A percentile compares a stretch with the other conserved stretches of the same genome.
These are phyloP conservation scores for Caranx ignobilis DNA, from an alignment of 2,113 vertebrate species.

Conservation along the genomic window DNA sequence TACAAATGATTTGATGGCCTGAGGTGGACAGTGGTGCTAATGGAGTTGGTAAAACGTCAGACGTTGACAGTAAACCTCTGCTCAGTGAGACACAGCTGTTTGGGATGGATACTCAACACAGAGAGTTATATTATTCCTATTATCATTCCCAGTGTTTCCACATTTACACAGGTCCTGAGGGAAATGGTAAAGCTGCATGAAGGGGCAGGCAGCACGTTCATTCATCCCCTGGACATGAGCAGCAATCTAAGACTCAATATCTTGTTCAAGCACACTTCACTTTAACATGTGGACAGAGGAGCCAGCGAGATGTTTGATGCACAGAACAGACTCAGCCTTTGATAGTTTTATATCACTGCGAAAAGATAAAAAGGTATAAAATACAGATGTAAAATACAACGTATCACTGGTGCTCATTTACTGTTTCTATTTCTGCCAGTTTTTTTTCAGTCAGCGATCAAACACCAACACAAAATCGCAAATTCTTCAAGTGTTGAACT, in stretches of 20 bases:
- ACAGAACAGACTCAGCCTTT: neutral
- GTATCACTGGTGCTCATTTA: too few relatives aligned
- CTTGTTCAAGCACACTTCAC: neutral
- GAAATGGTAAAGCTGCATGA: neutral
- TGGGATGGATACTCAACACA: neutral
- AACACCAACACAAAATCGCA: too few relatives aligned
- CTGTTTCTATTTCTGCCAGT: too few relatives aligned
- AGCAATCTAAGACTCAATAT: neutral
- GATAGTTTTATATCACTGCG: neutral
- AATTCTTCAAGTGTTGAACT: too few relatives aligned
- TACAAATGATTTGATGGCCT: too few relatives aligned
- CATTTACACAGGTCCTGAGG: too few relatives aligned
- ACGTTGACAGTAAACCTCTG: neutral
- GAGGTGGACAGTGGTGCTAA: constrained; percentile 7
- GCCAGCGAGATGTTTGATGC: neutral
- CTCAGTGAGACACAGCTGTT: neutral
- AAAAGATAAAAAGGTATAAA: neutral
- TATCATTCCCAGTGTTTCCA: too few relatives aligned
- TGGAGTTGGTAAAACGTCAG: constrained; percentile 3
- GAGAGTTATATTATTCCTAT: neutral
- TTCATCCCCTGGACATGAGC: neutral
- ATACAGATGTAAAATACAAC: neutral
- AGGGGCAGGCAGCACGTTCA: neutral
- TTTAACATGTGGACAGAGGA: neutral
- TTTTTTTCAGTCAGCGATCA: too few relatives aligned